Evolutionary conservation across 2,888 invertebrate genomes (phyloP), one percentile per base, ranked within the genome.

Genomic region (Sinelater perroti): DNA sequence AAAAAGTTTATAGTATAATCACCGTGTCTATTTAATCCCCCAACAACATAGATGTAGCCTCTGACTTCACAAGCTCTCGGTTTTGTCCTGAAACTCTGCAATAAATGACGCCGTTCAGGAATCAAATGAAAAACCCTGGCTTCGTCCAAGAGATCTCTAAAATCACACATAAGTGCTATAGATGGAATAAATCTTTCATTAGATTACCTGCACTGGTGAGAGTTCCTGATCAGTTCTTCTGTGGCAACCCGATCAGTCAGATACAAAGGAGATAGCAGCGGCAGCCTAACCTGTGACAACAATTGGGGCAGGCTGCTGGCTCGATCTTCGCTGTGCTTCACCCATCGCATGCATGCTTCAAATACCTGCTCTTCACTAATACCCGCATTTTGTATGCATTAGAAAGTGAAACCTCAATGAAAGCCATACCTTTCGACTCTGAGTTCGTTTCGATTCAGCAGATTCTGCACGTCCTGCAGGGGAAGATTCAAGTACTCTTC

Each of bases 81-180:
- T 56, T 88, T 82, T 1, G 89, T 89, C 66, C 89, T 83, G 74
- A 90, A 91, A 59, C 89, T 89, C 71, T 90, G 90, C 61, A 93
- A 78, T 33, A 90, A 74, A n/a, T 86, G 84, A 4, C 93, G 80
- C 60, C 93, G 80, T 75, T 94, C 93, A 1, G 94, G 95, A 82
- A 95, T 88, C 55, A 94, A 79, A 75, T 93, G 91, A 75, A 90
- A 95, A 72, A 93, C 93, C 73, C 90, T 85, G 1, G 94, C 94
- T 77, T 93, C 94, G 75, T 95, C 94, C 46, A 95, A 75, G 38
- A 93, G 79, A 79, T 94, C 93, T 66, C 89, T 87, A 72, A 16
- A 74, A 44, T 72, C 14, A 47, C 49, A 61, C 40, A 31, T 16
- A 13, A 16, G 13, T 14, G 16, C 11, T 30, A 3, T 30, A 24